These are phyloP conservation scores for Dissostichus mawsoni DNA, from an alignment of 2,113 vertebrate genomes.

Conservation along the genomic window DNA sequence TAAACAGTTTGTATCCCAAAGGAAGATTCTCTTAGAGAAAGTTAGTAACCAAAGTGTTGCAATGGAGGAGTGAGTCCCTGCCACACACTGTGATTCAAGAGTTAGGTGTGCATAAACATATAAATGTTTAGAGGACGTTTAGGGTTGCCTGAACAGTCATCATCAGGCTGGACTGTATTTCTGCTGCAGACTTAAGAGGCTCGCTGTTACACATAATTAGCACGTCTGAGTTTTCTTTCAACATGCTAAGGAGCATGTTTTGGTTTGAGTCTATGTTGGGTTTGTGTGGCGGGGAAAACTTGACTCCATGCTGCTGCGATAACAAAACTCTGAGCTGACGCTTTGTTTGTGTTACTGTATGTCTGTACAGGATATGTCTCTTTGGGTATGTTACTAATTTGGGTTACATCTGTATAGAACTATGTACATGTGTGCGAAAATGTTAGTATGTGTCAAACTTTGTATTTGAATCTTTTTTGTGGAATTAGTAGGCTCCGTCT, in stretches of 20 bases:
- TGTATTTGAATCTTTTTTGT: conserved; percentile 13
- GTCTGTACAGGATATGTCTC: conserved; percentile 30
- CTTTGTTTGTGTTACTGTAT: conserved; percentile 18
- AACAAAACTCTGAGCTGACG: conserved; percentile 16
- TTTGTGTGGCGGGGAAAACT: conserved; percentile 13
- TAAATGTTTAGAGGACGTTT: conserved; percentile 9
- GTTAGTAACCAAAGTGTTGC: background rate
- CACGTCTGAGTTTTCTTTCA: conserved; percentile 32
- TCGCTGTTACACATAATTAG: conserved; percentile 48
- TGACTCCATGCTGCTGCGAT: conserved; percentile 2
- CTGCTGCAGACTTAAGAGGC: conserved; percentile 26
- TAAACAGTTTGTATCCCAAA: conserved; percentile 48
- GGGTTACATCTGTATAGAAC: conserved; percentile 36
- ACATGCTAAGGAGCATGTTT: conserved; percentile 36
- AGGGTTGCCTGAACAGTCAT: conserved; percentile 2
- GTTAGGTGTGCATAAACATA: background rate
- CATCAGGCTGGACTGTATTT: conserved; percentile 18
- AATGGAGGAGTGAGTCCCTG: conserved; percentile 9
- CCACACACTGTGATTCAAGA: background rate
- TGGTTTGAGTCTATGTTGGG: conserved; percentile 23
- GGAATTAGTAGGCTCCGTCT: conserved; percentile 45
- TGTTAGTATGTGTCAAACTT: conserved; percentile 1
- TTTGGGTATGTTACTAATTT: conserved; percentile 27
- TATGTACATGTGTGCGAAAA: conserved; percentile 25
- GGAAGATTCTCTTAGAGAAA: conserved; percentile 20